Evolutionary conservation across 2,113 vertebrate genomes (phyloP).

Genomic region (Tragulus kanchil): DNA sequence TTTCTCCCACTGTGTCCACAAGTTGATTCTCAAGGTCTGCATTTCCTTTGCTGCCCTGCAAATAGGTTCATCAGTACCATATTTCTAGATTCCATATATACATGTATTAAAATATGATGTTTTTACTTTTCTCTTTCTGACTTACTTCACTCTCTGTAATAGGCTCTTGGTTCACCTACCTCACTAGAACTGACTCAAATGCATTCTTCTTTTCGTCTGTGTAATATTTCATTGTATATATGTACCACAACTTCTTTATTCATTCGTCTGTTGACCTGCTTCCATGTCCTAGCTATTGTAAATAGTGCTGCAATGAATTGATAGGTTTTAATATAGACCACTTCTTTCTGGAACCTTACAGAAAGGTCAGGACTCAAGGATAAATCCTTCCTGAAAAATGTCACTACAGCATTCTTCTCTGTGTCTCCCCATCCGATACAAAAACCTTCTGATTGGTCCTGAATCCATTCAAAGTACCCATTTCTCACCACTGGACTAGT

Average conservation of each 20-base stretch:
- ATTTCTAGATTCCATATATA: not conserved
- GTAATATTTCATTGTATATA: not conserved
- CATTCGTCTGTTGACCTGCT: not conserved
- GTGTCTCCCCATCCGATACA: not conserved
- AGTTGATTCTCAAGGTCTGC: not conserved
- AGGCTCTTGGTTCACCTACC: not conserved
- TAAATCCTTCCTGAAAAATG: slow-evolving; percentile 5
- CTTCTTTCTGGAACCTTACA: slow-evolving; percentile 18
- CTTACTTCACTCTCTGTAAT: not conserved
- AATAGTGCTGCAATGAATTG: not conserved
- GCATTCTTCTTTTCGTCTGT: not conserved
- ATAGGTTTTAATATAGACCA: slow-evolving; percentile 19
- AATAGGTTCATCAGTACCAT: not conserved
- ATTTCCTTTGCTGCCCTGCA: not conserved
- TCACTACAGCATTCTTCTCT: not conserved
- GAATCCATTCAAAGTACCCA: not conserved
- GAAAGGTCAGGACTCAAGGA: not conserved
- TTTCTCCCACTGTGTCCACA: not conserved
- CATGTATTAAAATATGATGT: not conserved
- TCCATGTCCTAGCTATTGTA: not conserved
- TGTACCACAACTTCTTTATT: not conserved
- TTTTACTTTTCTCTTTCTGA: not conserved
- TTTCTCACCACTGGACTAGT: not conserved
- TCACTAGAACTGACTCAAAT: not conserved
- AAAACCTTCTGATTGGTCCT: not conserved